A percentile compares a stretch with the other conserved stretches of the same genome.
These are phyloP conservation scores for Lithodes maja DNA, from an alignment of 2,888 invertebrate genomes.

Conservation along the genomic window DNA sequence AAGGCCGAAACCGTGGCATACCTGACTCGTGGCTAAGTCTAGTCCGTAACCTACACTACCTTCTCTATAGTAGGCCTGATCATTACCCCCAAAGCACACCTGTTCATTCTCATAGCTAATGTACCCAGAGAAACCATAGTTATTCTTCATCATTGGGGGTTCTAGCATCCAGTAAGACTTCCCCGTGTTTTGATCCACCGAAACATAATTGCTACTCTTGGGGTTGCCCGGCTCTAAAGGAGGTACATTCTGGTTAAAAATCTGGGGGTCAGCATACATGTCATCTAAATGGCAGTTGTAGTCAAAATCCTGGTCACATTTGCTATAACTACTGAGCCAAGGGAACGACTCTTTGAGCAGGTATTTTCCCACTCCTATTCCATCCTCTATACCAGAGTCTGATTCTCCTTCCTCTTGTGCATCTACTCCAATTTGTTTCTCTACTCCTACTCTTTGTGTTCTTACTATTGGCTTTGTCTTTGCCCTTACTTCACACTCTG, in stretches of 20 bases:
- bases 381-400: not conserved
- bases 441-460: not conserved
- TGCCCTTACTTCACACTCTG: not conserved
- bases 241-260: not conserved
- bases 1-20: not conserved
- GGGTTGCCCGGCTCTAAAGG: too few species aligned
- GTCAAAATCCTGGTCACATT: not conserved
- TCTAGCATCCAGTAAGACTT: conserved; percentile 23
- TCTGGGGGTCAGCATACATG: not conserved
- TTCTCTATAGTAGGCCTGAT: not conserved
- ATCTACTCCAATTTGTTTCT: not conserved
- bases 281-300: not conserved
- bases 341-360: not conserved
- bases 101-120: not conserved
- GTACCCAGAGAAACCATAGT: not conserved
- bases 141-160: not conserved
- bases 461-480: not conserved
- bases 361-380: not conserved
- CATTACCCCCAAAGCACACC: not conserved
- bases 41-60: too few species aligned
- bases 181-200: conserved; percentile 1
- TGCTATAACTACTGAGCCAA: not conserved
- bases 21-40: too few species aligned
- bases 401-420: not conserved
- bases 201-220: not conserved